These are phyloP conservation scores for Myopa tessellatipennis DNA, from an alignment of 2,888 invertebrate species.

Conservation along the genomic window DNA sequence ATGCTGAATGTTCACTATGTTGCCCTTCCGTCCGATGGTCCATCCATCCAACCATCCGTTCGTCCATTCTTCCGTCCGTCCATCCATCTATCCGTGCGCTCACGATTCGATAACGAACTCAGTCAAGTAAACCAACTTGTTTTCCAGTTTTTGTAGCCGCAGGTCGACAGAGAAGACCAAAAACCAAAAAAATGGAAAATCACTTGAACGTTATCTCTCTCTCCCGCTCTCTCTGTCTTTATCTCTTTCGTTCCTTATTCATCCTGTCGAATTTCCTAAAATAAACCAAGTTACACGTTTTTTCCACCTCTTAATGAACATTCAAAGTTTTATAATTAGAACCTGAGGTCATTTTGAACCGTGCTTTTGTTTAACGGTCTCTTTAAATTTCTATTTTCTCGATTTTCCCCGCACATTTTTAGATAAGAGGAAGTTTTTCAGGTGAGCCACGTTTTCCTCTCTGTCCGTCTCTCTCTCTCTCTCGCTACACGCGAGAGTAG, in stretches of 20 bases:
- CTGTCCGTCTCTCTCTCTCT: no score
- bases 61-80: neutral
- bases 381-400: neutral
- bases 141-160: constrained; percentile 2
- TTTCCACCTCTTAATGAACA: neutral
- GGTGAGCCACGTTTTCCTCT: no score
- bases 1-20: no score
- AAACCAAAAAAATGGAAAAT: neutral
- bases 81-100: no score
- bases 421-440: no score
- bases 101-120: neutral
- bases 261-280: constrained; percentile 9
- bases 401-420: neutral
- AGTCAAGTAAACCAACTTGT: neutral
- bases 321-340: constrained; percentile 14
- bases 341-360: constrained; percentile 14
- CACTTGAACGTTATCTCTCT: neutral
- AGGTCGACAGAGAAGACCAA: neutral
- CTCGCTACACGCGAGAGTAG: no score
- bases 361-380: neutral
- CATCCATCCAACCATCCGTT: neutral
- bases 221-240: no score
- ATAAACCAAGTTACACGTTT: constrained; percentile 4
- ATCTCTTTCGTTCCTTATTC: neutral
- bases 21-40: no score